Conservation (phyloP, 2,888 invertebrate genomes). For the Chrysodeixis includens region DNA sequence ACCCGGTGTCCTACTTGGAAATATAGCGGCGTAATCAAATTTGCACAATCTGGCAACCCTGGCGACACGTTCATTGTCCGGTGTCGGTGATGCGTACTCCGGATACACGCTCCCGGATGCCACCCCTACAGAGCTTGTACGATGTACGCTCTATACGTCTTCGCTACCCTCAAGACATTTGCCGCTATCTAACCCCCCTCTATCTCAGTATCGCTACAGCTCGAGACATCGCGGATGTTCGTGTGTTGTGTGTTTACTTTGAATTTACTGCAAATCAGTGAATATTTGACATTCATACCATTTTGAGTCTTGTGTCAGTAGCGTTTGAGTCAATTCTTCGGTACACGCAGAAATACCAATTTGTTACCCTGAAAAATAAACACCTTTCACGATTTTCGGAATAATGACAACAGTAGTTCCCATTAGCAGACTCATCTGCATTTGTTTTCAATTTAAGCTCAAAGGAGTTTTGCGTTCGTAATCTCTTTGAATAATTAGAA, state of each 20-base stretch:
- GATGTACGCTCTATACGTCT: slow-evolving; percentile 43
- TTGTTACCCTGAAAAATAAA: slow-evolving; percentile 43
- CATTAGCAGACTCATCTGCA: slow-evolving; percentile 46
- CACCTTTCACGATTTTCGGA: slow-evolving; percentile 30
- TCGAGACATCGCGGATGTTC: slow-evolving; percentile 46
- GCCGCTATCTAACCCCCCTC: slow-evolving; percentile 46
- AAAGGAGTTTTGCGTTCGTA: slow-evolving; percentile 12
- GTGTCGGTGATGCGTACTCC: slow-evolving; percentile 55
- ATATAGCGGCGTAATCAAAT: slow-evolving; percentile 55
- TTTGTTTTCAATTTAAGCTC: slow-evolving; percentile 27
- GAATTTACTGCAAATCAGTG: slow-evolving; percentile 35
- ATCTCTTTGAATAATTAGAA: slow-evolving; percentile 5
- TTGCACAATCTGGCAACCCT: slow-evolving; percentile 55
- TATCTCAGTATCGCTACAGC: slow-evolving; percentile 50
- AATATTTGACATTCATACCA: slow-evolving; percentile 24
- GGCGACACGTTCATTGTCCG: slow-evolving; percentile 57
- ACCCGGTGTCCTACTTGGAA: slow-evolving; percentile 50
- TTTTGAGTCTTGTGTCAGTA: slow-evolving; percentile 32
- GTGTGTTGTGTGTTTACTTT: slow-evolving; percentile 26
- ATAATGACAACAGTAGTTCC: slow-evolving; percentile 40
- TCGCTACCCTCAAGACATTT: slow-evolving; percentile 57
- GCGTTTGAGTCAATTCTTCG: slow-evolving; percentile 12
- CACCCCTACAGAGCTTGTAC: slow-evolving; percentile 28
- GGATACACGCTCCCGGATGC: slow-evolving; percentile 60
- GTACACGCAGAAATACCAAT: slow-evolving; percentile 19